Conservation (phyloP, 2,888 invertebrate genomes). For the Carabus problematicus region DNA sequence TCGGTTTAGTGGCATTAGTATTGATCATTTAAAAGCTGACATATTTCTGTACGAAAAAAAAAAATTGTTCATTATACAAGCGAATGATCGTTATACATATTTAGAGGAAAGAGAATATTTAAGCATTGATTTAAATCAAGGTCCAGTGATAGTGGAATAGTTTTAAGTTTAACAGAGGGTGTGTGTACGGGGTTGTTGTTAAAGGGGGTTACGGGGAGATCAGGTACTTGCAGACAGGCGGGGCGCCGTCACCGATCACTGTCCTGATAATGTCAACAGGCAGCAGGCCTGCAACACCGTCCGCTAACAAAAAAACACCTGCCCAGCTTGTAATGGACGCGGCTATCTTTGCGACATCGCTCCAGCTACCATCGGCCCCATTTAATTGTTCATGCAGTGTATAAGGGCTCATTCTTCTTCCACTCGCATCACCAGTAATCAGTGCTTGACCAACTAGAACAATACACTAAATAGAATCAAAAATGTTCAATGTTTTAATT, state of each 20-base stretch:
- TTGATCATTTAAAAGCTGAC: too few relatives aligned
- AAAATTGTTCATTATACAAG: not conserved
- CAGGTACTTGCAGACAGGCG: slow-evolving; percentile 23
- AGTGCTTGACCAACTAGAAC: too few relatives aligned
- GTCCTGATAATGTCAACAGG: slow-evolving; percentile 39
- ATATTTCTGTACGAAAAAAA: too few relatives aligned
- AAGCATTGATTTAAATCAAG: not conserved
- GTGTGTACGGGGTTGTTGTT: too few relatives aligned
- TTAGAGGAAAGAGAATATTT: not conserved
- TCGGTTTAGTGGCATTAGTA: not conserved
- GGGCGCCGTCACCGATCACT: slow-evolving; percentile 42
- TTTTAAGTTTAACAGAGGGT: not conserved
- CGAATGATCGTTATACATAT: not conserved
- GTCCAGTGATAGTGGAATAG: slow-evolving; percentile 1
- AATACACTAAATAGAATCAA: not conserved
- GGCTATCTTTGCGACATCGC: slow-evolving; percentile 38
- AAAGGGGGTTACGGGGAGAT: not conserved
- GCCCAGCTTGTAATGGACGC: slow-evolving; percentile 37
- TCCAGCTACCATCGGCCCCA: slow-evolving; percentile 10
- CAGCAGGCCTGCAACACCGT: slow-evolving; percentile 17
- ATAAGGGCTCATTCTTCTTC: not conserved
- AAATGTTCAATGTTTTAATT: slow-evolving; percentile 11
- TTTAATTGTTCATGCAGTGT: slow-evolving; percentile 10
- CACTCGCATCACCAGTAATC: too few relatives aligned
- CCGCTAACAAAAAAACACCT: slow-evolving; percentile 27